Percentiles rank a stretch among this genome's conserved stretches.
Evolutionary conservation across 2,797 vertebrate genomes (phyloP).

Genomic region (Sternarchorhynchus goeldii): DNA sequence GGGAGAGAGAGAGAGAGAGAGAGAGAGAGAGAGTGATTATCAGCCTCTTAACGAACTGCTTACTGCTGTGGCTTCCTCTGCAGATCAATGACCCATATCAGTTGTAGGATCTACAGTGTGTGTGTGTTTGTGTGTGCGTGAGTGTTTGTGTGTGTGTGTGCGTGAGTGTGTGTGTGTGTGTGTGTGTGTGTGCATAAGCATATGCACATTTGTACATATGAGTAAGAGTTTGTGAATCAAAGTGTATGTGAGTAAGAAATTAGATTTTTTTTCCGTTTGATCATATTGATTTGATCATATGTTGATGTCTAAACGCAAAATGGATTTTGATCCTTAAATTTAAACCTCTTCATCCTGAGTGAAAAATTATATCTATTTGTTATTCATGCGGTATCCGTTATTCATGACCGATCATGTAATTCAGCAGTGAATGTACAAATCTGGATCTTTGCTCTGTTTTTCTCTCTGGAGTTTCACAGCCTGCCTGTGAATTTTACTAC

Average conservation of each 20-base stretch:
- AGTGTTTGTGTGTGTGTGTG: slow-evolving; percentile 14
- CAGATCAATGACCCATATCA: slow-evolving; percentile 24
- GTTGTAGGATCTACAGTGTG: slow-evolving; percentile 5
- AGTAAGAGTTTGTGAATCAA: neutral
- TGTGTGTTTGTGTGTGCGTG: slow-evolving; percentile 16
- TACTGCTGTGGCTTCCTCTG: slow-evolving; percentile 17
- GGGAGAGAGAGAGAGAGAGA: slow-evolving; percentile 15
- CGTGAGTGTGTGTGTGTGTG: slow-evolving; percentile 17
- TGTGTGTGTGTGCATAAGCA: neutral
- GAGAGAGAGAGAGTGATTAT: slow-evolving; percentile 42
- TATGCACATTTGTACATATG: neutral
- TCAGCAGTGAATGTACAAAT: neutral
- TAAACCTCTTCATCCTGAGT: neutral
- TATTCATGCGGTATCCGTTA: too few relatives aligned
- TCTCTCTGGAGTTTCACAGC: neutral
- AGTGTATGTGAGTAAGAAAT: neutral
- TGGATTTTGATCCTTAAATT: neutral
- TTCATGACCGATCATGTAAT: too few relatives aligned
- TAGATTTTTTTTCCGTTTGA: neutral
- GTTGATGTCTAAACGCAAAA: slow-evolving; percentile 9
- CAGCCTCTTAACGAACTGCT: slow-evolving; percentile 32
- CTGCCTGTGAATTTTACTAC: slow-evolving; percentile 41
- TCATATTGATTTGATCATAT: neutral
- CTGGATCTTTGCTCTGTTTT: neutral
- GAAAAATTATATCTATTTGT: too few relatives aligned